These are phyloP conservation scores for Prolemur simus DNA, from an alignment of 2,113 vertebrate genomes.

Conservation along the genomic window DNA sequence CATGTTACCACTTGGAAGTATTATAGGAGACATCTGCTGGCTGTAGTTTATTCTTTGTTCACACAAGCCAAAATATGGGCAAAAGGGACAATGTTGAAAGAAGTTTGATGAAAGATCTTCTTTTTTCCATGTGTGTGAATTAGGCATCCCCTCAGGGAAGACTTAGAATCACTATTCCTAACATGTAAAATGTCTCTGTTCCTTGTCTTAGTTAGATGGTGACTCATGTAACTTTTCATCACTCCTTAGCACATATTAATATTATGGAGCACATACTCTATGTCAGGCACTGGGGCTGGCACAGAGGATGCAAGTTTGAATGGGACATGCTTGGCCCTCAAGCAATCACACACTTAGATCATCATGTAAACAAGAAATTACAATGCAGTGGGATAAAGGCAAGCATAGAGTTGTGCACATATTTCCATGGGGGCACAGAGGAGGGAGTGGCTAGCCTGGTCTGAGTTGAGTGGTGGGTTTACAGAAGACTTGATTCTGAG, in stretches of 20 bases:
- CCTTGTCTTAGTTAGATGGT: neutral
- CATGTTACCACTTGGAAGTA: neutral
- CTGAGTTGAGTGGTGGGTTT: neutral
- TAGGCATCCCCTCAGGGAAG: neutral
- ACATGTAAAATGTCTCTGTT: neutral
- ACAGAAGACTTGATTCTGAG: neutral
- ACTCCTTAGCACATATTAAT: neutral
- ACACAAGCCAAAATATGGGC: neutral
- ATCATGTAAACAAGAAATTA: neutral
- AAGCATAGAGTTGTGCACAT: neutral
- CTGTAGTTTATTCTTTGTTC: neutral
- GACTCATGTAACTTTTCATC: conserved; percentile 27
- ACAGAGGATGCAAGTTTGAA: neutral
- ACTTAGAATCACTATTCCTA: neutral
- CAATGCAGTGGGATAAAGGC: neutral
- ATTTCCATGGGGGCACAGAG: neutral
- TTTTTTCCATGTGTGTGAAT: neutral
- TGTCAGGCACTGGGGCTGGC: neutral
- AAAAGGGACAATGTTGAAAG: neutral
- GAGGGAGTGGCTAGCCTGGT: too few species aligned
- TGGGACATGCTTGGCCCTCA: neutral
- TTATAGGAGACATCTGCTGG: neutral
- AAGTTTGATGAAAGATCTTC: neutral
- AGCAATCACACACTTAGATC: neutral
- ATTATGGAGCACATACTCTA: neutral